Base-by-base conservation (phyloP, 53 echinoderm and acorn worm genomes). In the Temnopleurus reevesii region DNA sequence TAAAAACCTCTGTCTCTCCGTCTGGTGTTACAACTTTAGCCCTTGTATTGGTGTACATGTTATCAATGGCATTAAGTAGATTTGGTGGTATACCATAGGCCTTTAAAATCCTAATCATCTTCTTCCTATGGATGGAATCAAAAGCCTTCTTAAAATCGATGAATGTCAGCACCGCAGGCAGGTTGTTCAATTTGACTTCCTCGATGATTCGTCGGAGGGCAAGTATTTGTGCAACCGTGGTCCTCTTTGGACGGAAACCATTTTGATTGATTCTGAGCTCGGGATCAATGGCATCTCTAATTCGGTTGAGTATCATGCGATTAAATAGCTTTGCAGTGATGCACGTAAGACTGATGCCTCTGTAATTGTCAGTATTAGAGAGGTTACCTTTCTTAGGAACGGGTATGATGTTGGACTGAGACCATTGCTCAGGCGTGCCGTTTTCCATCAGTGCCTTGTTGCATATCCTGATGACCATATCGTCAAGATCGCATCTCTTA, bases 341-440 rank as follows among this genome's bases (percentile, higher is more conserved):
- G 45, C 79, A 77, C 13, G 21, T 77, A 7, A 86, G 91, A 28
- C 92, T 92, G 63, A 89, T 92, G 3, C 82, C 90, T 51, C 85
- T 65, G 77, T 90, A 89, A 45, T 92, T 89, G 89, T 92, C 89
- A 19, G 89, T 59, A 28, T 79, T 86, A 9, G 58, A 21, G 1
- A 81, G 65, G 27, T 80, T 49, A 17, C 86, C 86, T 1, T 44
- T 56, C 49, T 81, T 91, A 8, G 92, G 92, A 2, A 91, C 55
- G 2, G 84, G 89, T 29, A 76, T 55, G 65, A 92, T 92, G 66
- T 66, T 89, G 12, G 83, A 89, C 5, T 77, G 64, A 12, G 89
- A 91, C 81, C 81, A 91, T 46, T 55, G 84, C 10, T 71, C 41
- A 28, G 81, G 88, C n/a, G 19, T 79, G 27, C 57, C 25, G 29